Base-by-base conservation (phyloP, 2,888 invertebrate genomes). In the Lapara coniferarum region DNA sequence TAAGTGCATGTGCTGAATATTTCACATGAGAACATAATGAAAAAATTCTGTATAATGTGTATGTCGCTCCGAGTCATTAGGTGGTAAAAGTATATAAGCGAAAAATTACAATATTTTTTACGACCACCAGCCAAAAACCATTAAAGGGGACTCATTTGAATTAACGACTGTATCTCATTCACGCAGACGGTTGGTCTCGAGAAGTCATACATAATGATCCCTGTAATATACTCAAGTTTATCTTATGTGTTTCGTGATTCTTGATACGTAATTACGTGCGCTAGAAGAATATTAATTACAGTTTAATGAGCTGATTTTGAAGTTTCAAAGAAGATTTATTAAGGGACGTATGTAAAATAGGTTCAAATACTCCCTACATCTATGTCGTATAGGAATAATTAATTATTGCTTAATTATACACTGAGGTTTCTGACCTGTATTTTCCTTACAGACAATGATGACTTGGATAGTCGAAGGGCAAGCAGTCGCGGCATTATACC, bases 401-500 rank as follows among this genome's bases (percentile, higher is more conserved):
- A 44, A 37, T 44, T 44, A 25, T 25, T 25, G 25, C 25, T 25
- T 2, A 25, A 25, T 1, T 25, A 2, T 25, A 25, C 25, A 25
- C 25, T 46, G 8, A 44, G 10, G 8, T 30, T 30, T 53, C 16
- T 66, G n/a, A 51, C 37, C 4, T 53, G 6, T 30, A 52, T 59
- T 59, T 37, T 25, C 51, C 51, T 85, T 84, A 10, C 85, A 93
- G 93, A 91, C 71, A 91, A 90, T 75, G 93, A 93, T 72, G 93
- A 93, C 66, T 77, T 93, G 80, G 93, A 93, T 75, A 86, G 96
- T 49, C 94, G 97, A 57, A 94, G 98, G 66, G 98, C 98, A 0
- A 98, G 98, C 85, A 98, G 98, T 37, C 94, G 98, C 67, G 99
- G 98, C 59, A 96, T 98, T 72, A 98, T 99, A 82, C 98, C 98